A percentile compares a stretch with the other conserved stretches of the same genome.
These are phyloP conservation scores for Pangasius djambal DNA, from an alignment of 2,797 vertebrate species.

Conservation along the genomic window DNA sequence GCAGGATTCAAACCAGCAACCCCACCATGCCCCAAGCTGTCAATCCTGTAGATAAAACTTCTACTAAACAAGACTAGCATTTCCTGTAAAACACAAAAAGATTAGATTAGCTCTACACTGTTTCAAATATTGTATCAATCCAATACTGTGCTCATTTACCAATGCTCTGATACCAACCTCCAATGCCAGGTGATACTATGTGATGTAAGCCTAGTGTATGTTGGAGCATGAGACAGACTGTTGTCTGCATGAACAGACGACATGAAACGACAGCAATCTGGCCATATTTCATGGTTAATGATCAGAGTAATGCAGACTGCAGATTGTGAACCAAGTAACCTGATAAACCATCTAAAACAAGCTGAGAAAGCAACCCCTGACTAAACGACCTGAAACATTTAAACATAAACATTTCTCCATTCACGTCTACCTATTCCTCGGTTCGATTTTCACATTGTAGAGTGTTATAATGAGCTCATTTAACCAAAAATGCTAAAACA, in stretches of 20 bases:
- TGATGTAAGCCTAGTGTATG: background rate
- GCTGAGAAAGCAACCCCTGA: no score
- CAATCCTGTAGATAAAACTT: background rate
- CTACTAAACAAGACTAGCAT: background rate
- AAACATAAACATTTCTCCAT: background rate
- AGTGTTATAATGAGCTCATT: background rate
- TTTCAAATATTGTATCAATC: background rate
- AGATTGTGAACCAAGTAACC: background rate
- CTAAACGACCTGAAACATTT: background rate
- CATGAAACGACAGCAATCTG: background rate
- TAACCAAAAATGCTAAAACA: background rate
- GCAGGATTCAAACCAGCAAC: no score
- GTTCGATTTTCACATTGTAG: background rate
- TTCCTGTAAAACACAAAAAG: background rate
- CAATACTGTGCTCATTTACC: background rate
- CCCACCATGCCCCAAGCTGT: background rate
- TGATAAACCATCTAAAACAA: no score
- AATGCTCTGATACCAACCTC: background rate
- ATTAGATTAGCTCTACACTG: background rate
- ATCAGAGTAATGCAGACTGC: no score
- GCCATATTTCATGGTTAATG: background rate
- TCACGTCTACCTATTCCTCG: background rate
- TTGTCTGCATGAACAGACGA: background rate
- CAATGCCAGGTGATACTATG: background rate
- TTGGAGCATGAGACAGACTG: no score